Evolutionary conservation across 2,888 invertebrate species (phyloP), one percentile per base, ranked within the genome.

Genomic region (Hymenopus coronatus): DNA sequence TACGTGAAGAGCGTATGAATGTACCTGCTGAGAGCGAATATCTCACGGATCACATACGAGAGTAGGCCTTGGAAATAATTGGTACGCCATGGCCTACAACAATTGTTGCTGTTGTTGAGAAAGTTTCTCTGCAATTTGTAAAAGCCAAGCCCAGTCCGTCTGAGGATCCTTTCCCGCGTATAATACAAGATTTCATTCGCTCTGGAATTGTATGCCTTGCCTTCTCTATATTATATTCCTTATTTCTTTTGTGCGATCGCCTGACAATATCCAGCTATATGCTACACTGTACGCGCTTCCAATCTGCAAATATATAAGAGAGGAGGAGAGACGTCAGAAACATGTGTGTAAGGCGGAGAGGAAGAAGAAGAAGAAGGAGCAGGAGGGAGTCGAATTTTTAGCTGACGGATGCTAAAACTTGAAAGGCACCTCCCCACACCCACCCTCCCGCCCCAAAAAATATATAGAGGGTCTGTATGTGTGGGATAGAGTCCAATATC

Each of bases 401-500:
- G 89, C 89, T 89, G 89, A 89, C 89, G 86, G 89, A 89, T 89
- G 89, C 88, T 85, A 88, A 33, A 89, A 85, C 88, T 87, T 86
- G 86, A 90, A 90, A 88, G 88, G 89, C 90, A 90, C 88, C 90
- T 30, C 86, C 70, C 54, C n/a, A 28, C 20, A 25, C 84, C 2
- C 14, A 1, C 54, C 54, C 54, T 3, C 15, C 54, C 54, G 8
- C 33, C 83, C 88, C 83, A 88, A 88, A 88, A 89, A 83, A 87
- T n/a, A 82, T 28, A 83, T 83, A 30, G 82, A 87, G 84, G 46
- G 28, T 54, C 81, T 83, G 83, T 46, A 46, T 86, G 46, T 87
- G 27, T 30, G 81, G 83, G 89, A 83, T 54, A 27, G 89, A 88
- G 89, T 54, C 90, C 90, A 90, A 90, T 90, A 90, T 90, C 89